Evolutionary conservation across 64 coral and sea anemone genomes (phyloP), one percentile per base, ranked within the genome.

Genomic region (Actinia tenebrosa): DNA sequence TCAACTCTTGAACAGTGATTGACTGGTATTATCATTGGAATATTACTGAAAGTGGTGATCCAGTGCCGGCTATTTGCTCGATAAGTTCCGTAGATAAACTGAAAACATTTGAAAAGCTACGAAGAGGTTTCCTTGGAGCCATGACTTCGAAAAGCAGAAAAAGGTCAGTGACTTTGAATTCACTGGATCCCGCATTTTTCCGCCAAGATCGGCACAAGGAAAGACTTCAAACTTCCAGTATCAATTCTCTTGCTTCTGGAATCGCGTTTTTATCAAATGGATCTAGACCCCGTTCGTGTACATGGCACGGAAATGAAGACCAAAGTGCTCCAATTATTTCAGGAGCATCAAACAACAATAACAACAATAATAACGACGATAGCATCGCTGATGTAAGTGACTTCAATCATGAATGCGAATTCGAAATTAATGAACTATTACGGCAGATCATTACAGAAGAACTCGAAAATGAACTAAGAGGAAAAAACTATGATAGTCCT

Each of bases 361-460:
- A 17, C 7, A 19, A 46, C 7, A 86, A 87, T n/a, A 30, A 15
- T 17, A 56, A 45, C 14, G 10, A 22, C 9, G 37, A 93, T 10
- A 52, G 69, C 44, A 43, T 10, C 10, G 88, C 91, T 37, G 88
- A 97, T 82, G 62, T 97, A 22, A 93, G 93, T 58, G 94, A 93
- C 55, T 90, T 97, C 8, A 64, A 87, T 44, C 47, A 50, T 50
- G 47, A 50, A 50, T 68, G 83, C 0, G 86, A 96, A 69, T 18
- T 75, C 19, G 88, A 93, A 50, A 84, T 88, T 3, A 83, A 90
- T 71, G 94, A 90, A 80, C n/a, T 37, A 5, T 56, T 97, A 30
- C 92, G 53, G 56, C 88, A 93, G 64, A 93, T 97, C 6, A 88
- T 97, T 59, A 62, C 85, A 10, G 91, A 97, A 83, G 94, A 97